Evolutionary conservation across 2,113 vertebrate species (phyloP), one percentile per base, ranked within the genome.

Genomic region (Callocephalon fimbriatum): DNA sequence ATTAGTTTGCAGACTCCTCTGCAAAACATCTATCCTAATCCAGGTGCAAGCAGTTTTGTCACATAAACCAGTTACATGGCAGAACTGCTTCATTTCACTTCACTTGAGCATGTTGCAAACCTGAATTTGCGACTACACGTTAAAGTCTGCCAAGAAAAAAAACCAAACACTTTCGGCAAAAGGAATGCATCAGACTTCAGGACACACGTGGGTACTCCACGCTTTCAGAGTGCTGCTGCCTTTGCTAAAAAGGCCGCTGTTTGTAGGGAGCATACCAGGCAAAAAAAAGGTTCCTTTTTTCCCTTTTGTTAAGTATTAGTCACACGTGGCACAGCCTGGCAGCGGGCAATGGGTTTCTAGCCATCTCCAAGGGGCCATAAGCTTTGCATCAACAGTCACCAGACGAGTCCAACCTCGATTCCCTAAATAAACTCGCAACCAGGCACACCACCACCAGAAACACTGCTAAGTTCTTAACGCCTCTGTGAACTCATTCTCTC

Each of bases 111-210:
- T 5, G 19, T 6, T 32, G 19, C 29, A 50, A 74, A 89, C 15
- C 15, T 31, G 12, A 35, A 14, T 48, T 84, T 66, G 7, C 3
- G 76, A 20, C 4, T 29, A 15, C 1, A 26, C 9, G 1, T 29
- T 62, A 29, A 65, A 88, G 44, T 25, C 21, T 18, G 12, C 29
- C 37, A 20, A 38, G 9, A 35, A 7, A 45, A 18, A 6, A 10
- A 48, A 35, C 0, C 0, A 40, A 40, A 40, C 5, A 1, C 31
- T 71, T 63, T 53, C 9, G 8, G 6, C 77, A 70, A 79, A 89
- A 32, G 1, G 0, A 71, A 16, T 0, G 3, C 12, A 38, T 17
- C 31, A 4, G 8, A 35, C 31, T 17, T 73, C 15, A 53, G 32
- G 44, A 47, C 6, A 10, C 31, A 10, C 20, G 56, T 6, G 56